These are phyloP conservation scores for Bradysia coprophila DNA, from an alignment of 1,140 invertebrate species.

Conservation along the genomic window DNA sequence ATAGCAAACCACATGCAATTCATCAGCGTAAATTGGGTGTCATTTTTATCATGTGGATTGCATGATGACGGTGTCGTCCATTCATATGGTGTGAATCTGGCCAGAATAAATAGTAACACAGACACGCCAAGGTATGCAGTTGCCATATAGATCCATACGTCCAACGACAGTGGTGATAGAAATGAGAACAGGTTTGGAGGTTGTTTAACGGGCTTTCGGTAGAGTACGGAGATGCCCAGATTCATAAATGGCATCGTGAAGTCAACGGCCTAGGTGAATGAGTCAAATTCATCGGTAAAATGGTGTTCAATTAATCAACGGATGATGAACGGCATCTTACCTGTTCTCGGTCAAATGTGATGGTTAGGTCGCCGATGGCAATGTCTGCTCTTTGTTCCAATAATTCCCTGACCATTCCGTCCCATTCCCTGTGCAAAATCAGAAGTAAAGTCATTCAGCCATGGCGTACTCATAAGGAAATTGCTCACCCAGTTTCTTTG, in stretches of 20 bases:
- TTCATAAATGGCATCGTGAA: conserved; percentile 96
- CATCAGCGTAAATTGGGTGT: conserved; percentile 80
- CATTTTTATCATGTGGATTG: conserved; percentile 58
- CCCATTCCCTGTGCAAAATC: conserved; percentile 51
- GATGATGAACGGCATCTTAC: too few species aligned
- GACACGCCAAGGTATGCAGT: conserved; percentile 87
- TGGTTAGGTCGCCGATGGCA: conserved; percentile 83
- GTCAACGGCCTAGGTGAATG: conserved; percentile 53
- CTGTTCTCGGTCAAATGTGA: conserved; percentile 71
- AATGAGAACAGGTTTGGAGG: conserved; percentile 86
- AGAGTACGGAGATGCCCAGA: conserved; percentile 82
- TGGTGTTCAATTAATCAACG: too few species aligned
- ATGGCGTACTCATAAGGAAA: not conserved
- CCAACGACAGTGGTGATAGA: conserved; percentile 76
- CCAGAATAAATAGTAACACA: conserved; percentile 78
- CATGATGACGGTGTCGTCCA: conserved; percentile 79
- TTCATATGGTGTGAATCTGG: conserved; percentile 80
- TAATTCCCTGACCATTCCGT: conserved; percentile 85
- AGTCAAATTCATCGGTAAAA: not conserved
- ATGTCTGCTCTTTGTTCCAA: conserved; percentile 79
- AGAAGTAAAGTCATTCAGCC: too few species aligned
- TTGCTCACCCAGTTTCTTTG: conserved; percentile 31
- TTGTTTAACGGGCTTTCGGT: conserved; percentile 77
- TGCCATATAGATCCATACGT: conserved; percentile 94
- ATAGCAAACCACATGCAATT: conserved; percentile 95